phyloP scores from a whole-genome alignment of 1,140 invertebrate genomes.

The Nasonia vitripennis region DNA sequence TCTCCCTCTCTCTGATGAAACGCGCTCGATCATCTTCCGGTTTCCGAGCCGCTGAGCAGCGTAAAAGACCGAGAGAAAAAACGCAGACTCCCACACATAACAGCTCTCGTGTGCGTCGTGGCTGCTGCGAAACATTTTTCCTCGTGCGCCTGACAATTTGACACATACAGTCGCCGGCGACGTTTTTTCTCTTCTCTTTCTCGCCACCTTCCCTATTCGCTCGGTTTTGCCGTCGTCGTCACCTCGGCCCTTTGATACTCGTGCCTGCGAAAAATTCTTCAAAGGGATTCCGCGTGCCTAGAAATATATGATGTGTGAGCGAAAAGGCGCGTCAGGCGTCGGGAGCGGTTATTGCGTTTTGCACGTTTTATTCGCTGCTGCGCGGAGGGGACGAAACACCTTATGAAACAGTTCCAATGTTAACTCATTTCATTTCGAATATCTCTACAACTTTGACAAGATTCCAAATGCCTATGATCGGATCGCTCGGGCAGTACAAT shows the following conservation, averaged over 20 bases:
- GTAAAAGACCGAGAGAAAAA: background rate
- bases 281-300: background rate
- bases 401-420: background rate
- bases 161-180: background rate
- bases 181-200: background rate
- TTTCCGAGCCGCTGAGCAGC: background rate
- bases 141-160: conserved; percentile 18
- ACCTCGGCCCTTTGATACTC: background rate
- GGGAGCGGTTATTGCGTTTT: background rate
- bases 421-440: too few relatives aligned
- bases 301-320: background rate
- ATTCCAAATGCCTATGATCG: too few relatives aligned
- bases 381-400: background rate
- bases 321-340: background rate
- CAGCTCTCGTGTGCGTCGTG: background rate
- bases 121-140: conserved; percentile 10
- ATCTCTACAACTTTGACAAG: too few relatives aligned
- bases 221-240: background rate
- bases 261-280: background rate
- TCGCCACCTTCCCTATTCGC: background rate
- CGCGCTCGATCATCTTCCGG: background rate
- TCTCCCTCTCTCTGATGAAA: background rate
- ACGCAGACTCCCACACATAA: background rate
- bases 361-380: background rate
- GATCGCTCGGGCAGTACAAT: background rate